Conservation (phyloP, 2,888 invertebrate genomes). For the Psylliodes chrysocephalus region DNA sequence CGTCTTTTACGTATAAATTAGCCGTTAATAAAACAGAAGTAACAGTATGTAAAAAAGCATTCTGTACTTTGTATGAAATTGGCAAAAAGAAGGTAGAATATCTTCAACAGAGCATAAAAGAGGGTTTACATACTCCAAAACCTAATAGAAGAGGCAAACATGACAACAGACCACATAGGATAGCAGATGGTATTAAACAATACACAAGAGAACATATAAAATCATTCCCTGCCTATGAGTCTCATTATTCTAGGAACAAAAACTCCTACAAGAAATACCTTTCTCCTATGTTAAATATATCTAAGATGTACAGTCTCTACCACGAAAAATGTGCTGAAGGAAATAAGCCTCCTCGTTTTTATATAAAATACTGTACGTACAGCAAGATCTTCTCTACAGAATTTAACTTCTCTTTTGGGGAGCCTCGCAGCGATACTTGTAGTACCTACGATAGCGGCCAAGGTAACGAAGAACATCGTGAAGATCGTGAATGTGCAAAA, state of each 20-base stretch:
- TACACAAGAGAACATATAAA: slow-evolving; percentile 19
- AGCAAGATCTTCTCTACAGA: slow-evolving; percentile 19
- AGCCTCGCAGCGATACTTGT: slow-evolving; percentile 24
- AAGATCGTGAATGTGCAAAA: neutral
- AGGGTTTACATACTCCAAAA: too few relatives aligned
- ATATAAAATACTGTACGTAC: slow-evolving; percentile 19
- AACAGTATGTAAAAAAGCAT: too few relatives aligned
- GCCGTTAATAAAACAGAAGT: too few relatives aligned
- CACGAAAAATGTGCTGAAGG: slow-evolving; percentile 18
- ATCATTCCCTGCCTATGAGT: slow-evolving; percentile 24
- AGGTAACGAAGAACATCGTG: neutral
- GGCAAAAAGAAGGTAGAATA: too few relatives aligned
- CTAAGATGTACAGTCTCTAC: slow-evolving; percentile 28
- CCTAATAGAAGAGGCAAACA: too few relatives aligned
- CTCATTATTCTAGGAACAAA: slow-evolving; percentile 37
- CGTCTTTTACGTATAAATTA: too few relatives aligned
- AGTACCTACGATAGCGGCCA: slow-evolving; percentile 18
- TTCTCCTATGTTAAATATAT: slow-evolving; percentile 28
- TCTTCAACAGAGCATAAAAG: too few relatives aligned
- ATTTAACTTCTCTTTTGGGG: slow-evolving; percentile 20
- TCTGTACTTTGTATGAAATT: too few relatives aligned
- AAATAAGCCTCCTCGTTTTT: slow-evolving; percentile 13
- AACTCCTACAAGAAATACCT: slow-evolving; percentile 33
- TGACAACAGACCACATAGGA: slow-evolving; percentile 19
- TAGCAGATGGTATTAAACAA: slow-evolving; percentile 15